A percentile compares a stretch with the other conserved stretches of the same genome.
Conservation (phyloP, 2,797 vertebrate species). For the Telmatherina bonti region DNA sequence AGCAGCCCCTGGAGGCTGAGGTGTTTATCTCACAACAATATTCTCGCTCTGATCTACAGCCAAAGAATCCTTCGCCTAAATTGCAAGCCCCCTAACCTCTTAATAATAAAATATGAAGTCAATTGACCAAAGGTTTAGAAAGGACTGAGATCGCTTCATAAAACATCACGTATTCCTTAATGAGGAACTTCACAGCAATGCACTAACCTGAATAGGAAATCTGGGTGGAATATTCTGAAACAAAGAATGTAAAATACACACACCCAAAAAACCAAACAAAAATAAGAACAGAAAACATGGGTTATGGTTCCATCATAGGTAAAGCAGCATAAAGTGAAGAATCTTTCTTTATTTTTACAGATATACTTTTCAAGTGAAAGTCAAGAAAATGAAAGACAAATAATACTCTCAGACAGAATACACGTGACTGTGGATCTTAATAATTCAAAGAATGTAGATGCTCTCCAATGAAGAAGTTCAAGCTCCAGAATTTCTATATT, state of each 20-base stretch:
- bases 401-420: conserved; percentile 1
- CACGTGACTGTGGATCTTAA: conserved; percentile 1
- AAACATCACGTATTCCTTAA: neutral
- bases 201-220: conserved; percentile 4
- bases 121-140: neutral
- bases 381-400: conserved; percentile 8
- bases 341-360: conserved; percentile 20
- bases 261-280: neutral
- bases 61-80: neutral
- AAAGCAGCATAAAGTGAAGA: conserved; percentile 6
- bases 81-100: too few species aligned
- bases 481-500: conserved; percentile 15
- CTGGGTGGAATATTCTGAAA: neutral
- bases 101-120: too few species aligned
- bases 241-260: neutral
- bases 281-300: neutral
- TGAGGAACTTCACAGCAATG: neutral
- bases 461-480: neutral
- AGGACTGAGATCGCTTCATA: neutral
- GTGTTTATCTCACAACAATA: neutral
- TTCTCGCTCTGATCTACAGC: neutral
- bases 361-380: conserved; percentile 11
- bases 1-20: neutral
- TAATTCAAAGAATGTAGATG: conserved; percentile 7
- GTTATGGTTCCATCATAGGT: neutral